Base-by-base conservation (phyloP, 2,888 invertebrate species). In the Silvanus unidentatus region DNA sequence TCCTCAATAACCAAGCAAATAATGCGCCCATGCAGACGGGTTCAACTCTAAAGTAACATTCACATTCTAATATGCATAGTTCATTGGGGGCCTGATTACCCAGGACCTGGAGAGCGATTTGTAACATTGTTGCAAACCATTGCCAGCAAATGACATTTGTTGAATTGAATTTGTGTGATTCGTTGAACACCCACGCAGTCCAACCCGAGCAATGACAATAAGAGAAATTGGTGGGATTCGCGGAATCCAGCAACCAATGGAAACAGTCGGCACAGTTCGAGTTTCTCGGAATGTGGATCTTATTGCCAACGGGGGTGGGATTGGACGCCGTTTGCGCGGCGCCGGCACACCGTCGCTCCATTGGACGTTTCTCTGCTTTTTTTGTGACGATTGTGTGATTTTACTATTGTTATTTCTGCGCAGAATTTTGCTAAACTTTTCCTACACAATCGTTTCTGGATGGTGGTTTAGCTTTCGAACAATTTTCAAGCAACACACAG, bases 151-250 rank as follows among this genome's bases (percentile, higher is more conserved):
- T 22, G 22, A 22, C 8, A 22, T 22, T 22, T 32, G 32, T 32
- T 11, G 43, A 41, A 44, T 47, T 42, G 44, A 45, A 37, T 45
- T 44, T 45, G 44, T 49, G 28, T 46, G 50, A 53, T 53, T 55
- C 50, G 52, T 48, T 55, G 45, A 45, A 52, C 55, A 54, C 50
- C 55, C 52, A 51, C 45, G 51, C 40, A 53, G 52, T 48, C 53
- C 57, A 57, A 54, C 55, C 54, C 56, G 59, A 56, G 64, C 68
- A 71, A 69, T 71, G 70, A 70, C 70, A 70, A 71, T 69, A 65
- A 61, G 66, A 69, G 70, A 71, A 71, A 70, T 69, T 66, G 61
- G 63, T 59, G 61, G 64, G 68, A 69, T 69, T 69, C 69, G 69
- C 62, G 68, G 66, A 66, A 61, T 60, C 59, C 53, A 53, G 44